Conservation (phyloP, 2,888 invertebrate species). For the Eristalis tenax region DNA sequence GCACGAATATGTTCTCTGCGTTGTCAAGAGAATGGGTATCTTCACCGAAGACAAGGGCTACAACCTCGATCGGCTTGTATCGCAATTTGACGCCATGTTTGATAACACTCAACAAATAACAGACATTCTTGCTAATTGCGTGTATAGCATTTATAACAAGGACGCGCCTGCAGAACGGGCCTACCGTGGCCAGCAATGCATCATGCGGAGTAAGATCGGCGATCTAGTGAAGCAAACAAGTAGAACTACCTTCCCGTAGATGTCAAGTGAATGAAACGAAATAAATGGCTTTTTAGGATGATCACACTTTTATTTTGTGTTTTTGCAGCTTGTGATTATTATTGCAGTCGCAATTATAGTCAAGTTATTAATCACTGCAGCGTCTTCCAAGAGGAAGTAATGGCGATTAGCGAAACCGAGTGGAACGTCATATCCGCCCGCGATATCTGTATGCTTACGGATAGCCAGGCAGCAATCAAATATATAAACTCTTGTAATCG, state of each 20-base stretch:
- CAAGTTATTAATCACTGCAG: too few species aligned
- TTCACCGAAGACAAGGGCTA: background rate
- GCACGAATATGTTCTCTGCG: background rate
- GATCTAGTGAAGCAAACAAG: background rate
- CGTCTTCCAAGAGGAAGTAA: too few species aligned
- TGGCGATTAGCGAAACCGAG: too few species aligned
- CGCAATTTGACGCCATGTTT: background rate
- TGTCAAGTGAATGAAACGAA: background rate
- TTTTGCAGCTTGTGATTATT: too few species aligned
- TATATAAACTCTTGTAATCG: too few species aligned
- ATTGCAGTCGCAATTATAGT: too few species aligned
- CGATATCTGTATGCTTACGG: too few species aligned
- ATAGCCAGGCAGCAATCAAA: too few species aligned
- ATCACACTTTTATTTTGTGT: too few species aligned
- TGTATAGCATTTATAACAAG: background rate
- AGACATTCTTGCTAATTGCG: background rate
- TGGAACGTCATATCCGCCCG: too few species aligned
- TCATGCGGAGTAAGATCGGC: background rate
- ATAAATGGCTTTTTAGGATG: background rate
- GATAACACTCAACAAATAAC: background rate
- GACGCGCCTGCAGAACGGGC: background rate
- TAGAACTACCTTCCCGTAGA: background rate
- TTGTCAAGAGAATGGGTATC: background rate
- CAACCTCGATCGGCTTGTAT: background rate
- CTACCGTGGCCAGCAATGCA: background rate